Conservation (phyloP, 2,888 invertebrate species). For the Chromoteleia sp. region DNA sequence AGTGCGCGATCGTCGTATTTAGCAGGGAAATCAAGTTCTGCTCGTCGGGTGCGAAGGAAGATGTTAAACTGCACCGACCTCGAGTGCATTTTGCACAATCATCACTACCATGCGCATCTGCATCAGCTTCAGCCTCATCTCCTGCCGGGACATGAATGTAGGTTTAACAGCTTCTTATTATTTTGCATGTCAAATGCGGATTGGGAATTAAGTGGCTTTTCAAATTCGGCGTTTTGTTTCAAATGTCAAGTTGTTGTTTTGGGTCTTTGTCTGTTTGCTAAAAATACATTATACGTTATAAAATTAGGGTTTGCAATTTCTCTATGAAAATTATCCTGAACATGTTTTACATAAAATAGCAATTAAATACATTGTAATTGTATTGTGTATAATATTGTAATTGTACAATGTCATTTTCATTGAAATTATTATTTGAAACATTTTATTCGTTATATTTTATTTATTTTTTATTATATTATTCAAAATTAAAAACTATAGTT, state of each 20-base stretch:
- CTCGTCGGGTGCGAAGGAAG: conserved; percentile 68
- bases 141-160: conserved; percentile 88
- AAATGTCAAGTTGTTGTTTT: neutral
- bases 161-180: conserved; percentile 23
- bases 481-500: no score
- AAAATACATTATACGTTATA: no score
- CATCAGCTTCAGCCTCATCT: conserved; percentile 89
- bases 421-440: no score
- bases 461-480: no score
- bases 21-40: conserved; percentile 7
- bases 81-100: conserved; percentile 91
- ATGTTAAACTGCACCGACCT: conserved; percentile 92
- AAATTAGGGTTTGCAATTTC: no score
- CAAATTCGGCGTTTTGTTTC: neutral
- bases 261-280: no score
- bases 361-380: no score
- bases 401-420: no score
- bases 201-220: neutral
- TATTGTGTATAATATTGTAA: no score
- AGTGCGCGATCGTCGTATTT: neutral
- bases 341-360: no score
- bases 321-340: no score
- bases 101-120: conserved; percentile 90
- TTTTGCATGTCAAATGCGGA: neutral
- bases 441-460: no score